These are phyloP conservation scores for Nebria ingens DNA, from an alignment of 1,140 invertebrate genomes.

Conservation along the genomic window DNA sequence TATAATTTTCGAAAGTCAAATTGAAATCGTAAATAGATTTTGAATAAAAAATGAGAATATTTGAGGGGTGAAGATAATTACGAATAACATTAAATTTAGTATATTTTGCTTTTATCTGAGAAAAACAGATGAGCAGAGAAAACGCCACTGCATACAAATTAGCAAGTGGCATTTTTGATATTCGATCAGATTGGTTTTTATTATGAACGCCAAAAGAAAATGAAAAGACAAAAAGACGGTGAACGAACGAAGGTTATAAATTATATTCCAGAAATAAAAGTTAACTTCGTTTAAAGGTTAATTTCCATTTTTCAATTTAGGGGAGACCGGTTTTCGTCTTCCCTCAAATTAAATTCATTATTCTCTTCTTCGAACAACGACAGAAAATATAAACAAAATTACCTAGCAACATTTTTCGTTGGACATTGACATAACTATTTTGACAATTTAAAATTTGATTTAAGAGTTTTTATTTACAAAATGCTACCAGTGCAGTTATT, in stretches of 20 bases:
- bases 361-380: neutral
- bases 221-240: no score
- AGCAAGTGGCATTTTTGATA: slow-evolving; percentile 1
- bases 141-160: slow-evolving; percentile 5
- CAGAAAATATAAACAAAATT: neutral
- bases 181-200: neutral
- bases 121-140: neutral
- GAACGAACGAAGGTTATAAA: no score
- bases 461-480: no score
- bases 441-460: no score
- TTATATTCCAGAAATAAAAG: slow-evolving; percentile 7
- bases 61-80: no score
- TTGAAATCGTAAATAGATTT: no score
- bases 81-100: slow-evolving; percentile 3
- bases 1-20: no score
- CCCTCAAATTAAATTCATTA: no score
- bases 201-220: neutral
- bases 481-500: no score
- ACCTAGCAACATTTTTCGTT: no score
- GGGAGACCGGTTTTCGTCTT: no score
- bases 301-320: slow-evolving; percentile 4
- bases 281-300: neutral
- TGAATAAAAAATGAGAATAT: no score
- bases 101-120: neutral
- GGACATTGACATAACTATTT: neutral